Percentiles rank a stretch among this genome's conserved stretches.
Evolutionary conservation across 2,888 invertebrate genomes (phyloP).

Genomic region (Brenthis daphne): DNA sequence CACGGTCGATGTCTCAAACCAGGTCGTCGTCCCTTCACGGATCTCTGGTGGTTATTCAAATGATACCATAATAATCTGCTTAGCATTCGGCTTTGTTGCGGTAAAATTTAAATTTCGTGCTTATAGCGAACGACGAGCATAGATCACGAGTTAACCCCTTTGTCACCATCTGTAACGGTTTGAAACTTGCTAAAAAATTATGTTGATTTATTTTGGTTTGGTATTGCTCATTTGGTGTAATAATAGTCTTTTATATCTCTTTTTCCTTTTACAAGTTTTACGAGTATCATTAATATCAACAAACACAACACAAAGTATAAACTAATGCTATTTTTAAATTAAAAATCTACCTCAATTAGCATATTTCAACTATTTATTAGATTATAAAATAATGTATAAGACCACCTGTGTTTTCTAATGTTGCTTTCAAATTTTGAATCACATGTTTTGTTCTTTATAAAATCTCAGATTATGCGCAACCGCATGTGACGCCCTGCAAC

Average conservation of each 20-base stretch:
- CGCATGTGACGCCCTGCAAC: slow-evolving; percentile 48
- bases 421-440: no score
- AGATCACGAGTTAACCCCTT: slow-evolving; percentile 53
- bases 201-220: neutral
- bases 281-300: no score
- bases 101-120: slow-evolving; percentile 58
- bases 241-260: no score
- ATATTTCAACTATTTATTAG: no score
- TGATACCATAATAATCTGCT: slow-evolving; percentile 59
- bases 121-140: slow-evolving; percentile 58
- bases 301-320: no score
- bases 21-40: slow-evolving; percentile 63
- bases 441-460: neutral
- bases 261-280: no score
- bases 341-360: no score
- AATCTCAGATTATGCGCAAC: slow-evolving; percentile 31
- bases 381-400: no score
- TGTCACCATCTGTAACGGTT: slow-evolving; percentile 13
- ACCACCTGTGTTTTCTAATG: no score
- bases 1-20: slow-evolving; percentile 45
- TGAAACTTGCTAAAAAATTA: neutral
- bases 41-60: slow-evolving; percentile 59
- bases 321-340: no score
- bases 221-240: no score
- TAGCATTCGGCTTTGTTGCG: slow-evolving; percentile 52